Evolutionary conservation across 2,797 vertebrate species (phyloP).

Genomic region (Borostomias antarcticus): DNA sequence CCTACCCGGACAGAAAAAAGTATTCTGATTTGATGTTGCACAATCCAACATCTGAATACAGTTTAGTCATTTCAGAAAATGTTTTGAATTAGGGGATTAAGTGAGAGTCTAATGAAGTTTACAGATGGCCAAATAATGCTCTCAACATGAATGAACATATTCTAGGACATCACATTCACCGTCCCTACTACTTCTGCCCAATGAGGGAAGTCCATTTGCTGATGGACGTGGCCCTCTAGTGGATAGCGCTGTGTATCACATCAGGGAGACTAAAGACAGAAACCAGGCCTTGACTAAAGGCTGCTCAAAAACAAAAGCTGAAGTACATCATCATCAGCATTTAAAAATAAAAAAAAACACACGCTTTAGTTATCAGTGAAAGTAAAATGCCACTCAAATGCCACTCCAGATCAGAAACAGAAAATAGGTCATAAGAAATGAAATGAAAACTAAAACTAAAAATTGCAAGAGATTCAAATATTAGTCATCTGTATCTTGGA

Average conservation of each 20-base stretch:
- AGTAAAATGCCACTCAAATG: too few relatives aligned
- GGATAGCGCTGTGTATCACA: constrained; percentile 45
- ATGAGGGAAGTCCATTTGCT: constrained; percentile 6
- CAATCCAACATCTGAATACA: too few relatives aligned
- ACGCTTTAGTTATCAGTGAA: too few relatives aligned
- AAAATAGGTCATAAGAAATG: background rate
- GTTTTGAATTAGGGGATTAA: too few relatives aligned
- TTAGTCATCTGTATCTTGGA: background rate
- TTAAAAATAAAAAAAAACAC: background rate
- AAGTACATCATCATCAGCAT: too few relatives aligned
- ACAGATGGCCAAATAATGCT: too few relatives aligned
- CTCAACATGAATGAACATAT: background rate
- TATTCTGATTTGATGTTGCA: too few relatives aligned
- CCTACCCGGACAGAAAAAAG: too few relatives aligned
- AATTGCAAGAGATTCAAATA: background rate
- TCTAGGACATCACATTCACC: too few relatives aligned
- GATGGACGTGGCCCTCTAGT: constrained; percentile 52
- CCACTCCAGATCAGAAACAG: too few relatives aligned
- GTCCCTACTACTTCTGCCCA: background rate
- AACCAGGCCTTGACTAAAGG: background rate
- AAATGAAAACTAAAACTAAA: background rate
- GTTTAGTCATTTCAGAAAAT: too few relatives aligned
- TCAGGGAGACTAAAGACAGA: background rate
- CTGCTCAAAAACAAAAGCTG: background rate
- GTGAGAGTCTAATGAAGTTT: too few relatives aligned